These are phyloP conservation scores for Centropus bengalensis DNA, from an alignment of 2,113 vertebrate species.

Conservation along the genomic window DNA sequence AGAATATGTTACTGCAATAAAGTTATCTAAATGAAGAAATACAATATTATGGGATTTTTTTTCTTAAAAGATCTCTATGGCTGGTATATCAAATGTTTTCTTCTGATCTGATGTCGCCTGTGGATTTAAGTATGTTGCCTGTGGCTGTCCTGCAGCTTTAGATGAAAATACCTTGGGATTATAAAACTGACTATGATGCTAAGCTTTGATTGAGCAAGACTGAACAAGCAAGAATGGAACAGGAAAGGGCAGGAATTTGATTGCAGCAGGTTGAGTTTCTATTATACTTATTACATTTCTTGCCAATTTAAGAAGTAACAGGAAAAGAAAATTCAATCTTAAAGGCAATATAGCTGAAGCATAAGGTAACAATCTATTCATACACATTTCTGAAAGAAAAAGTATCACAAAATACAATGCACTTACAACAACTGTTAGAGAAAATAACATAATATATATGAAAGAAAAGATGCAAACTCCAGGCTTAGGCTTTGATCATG, in stretches of 20 bases:
- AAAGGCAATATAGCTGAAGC: neutral
- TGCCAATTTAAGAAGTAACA: neutral
- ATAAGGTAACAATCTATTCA: neutral
- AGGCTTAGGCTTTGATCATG: neutral
- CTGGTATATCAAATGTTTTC: neutral
- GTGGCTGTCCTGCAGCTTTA: neutral
- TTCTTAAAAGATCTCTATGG: neutral
- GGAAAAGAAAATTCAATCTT: neutral
- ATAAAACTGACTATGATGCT: neutral
- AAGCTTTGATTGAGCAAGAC: neutral
- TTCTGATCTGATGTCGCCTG: neutral
- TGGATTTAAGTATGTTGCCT: constrained; percentile 4
- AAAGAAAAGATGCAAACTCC: neutral
- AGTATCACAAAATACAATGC: neutral
- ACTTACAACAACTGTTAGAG: neutral
- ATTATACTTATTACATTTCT: neutral
- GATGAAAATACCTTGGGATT: neutral
- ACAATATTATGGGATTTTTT: neutral
- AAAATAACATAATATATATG: neutral
- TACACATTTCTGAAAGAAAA: neutral
- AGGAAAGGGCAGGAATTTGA: neutral
- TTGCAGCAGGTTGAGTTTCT: neutral
- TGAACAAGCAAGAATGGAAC: neutral
- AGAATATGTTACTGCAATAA: neutral
- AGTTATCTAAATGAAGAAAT: neutral